Percentiles rank a stretch among this genome's conserved stretches.
Evolutionary conservation across 2,797 vertebrate species (phyloP).

Genomic region (Phoeniculus purpureus): DNA sequence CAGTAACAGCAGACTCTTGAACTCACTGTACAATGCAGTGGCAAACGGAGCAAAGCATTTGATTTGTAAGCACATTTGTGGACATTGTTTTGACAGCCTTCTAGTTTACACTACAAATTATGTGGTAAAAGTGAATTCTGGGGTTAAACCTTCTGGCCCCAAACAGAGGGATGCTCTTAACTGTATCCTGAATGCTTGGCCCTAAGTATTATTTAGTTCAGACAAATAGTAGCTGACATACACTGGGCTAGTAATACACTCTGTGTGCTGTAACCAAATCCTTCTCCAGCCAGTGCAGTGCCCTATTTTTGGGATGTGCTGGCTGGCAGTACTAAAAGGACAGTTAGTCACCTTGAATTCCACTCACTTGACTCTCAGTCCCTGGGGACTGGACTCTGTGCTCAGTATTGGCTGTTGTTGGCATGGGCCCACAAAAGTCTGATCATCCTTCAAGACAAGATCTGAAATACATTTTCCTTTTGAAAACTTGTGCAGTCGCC

Average conservation of each 20-base stretch:
- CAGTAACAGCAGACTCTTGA: background rate
- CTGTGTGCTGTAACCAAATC: constrained; percentile 12
- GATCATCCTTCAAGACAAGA: constrained; percentile 21
- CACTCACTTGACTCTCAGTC: background rate
- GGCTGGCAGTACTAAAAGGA: background rate
- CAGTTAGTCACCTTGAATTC: constrained; percentile 16
- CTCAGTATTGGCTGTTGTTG: background rate
- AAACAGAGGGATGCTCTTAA: background rate
- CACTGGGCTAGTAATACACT: background rate
- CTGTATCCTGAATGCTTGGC: background rate
- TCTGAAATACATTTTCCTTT: constrained; percentile 22
- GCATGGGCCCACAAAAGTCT: background rate
- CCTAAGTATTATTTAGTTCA: background rate
- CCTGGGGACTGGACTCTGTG: background rate
- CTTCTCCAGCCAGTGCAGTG: background rate
- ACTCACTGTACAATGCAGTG: background rate
- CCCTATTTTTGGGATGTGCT: constrained; percentile 2
- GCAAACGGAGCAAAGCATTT: background rate
- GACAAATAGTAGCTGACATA: background rate
- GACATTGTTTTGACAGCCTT: background rate
- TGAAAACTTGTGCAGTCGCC: background rate
- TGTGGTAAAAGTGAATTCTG: background rate
- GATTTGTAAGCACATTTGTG: background rate
- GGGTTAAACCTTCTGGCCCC: constrained; percentile 1
- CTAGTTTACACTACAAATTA: background rate